These are phyloP conservation scores for Hermodice carunculata DNA, from an alignment of 2,888 invertebrate genomes.

Conservation along the genomic window DNA sequence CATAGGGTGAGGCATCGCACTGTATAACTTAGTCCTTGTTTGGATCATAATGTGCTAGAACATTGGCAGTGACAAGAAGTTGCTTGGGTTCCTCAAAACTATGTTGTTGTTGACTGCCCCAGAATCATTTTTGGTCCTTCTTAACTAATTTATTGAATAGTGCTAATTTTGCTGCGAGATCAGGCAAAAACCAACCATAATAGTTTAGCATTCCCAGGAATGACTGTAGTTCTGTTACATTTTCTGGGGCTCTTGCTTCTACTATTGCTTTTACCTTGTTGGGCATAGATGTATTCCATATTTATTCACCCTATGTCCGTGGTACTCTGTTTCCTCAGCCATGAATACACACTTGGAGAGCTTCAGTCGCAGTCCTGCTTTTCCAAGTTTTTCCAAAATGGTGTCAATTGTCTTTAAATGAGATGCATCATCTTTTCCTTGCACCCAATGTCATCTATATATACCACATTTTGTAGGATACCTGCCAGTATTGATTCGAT, in stretches of 20 bases:
- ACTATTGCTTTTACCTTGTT: background rate
- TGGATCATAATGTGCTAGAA: conserved; percentile 15
- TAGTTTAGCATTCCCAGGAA: conserved; percentile 8
- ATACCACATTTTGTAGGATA: too few species aligned
- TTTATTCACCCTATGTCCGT: background rate
- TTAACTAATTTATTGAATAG: background rate
- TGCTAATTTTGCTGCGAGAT: background rate
- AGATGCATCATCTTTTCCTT: too few species aligned
- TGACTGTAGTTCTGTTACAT: background rate
- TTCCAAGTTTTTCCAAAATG: background rate
- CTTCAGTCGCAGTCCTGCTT: background rate
- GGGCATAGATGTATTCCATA: background rate
- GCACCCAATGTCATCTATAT: too few species aligned
- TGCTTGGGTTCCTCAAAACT: background rate
- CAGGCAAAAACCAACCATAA: background rate
- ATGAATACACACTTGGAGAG: background rate
- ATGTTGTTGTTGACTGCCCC: background rate
- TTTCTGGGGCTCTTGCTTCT: background rate
- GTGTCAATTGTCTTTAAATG: too few species aligned
- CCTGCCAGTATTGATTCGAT: conserved; percentile 6
- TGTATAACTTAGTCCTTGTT: background rate
- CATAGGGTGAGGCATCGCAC: conserved; percentile 3
- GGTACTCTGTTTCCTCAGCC: background rate
- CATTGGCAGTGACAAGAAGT: background rate
- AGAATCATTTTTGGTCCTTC: background rate